Conservation (phyloP, 2,888 invertebrate genomes). For the Apotomis capreana region DNA sequence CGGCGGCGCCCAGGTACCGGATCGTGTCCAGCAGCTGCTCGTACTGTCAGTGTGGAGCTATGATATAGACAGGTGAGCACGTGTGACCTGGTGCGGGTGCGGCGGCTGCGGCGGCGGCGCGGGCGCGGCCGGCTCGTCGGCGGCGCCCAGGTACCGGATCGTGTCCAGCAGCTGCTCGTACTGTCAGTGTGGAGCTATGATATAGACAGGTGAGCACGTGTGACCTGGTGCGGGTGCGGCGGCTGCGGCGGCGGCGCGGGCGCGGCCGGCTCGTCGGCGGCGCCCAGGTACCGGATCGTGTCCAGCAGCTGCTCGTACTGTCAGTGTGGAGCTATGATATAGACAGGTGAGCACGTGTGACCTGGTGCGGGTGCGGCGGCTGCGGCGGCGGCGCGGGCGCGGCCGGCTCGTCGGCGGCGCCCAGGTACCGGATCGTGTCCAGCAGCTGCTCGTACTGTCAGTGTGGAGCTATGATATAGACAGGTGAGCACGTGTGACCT, state of each 20-base stretch:
- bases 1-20: constrained; percentile 57
- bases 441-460: constrained; percentile 94
- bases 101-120: constrained; percentile 45
- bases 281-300: constrained; percentile 77
- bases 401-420: constrained; percentile 50
- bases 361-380: constrained; percentile 42
- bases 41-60: constrained; percentile 84
- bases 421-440: constrained; percentile 83
- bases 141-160: constrained; percentile 61
- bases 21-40: constrained; percentile 93
- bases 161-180: constrained; percentile 95
- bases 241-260: constrained; percentile 46
- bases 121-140: constrained; percentile 49
- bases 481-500: constrained; percentile 7
- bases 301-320: constrained; percentile 94
- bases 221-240: constrained; percentile 38
- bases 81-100: constrained; percentile 32
- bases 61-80: no score
- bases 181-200: constrained; percentile 58
- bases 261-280: constrained; percentile 48
- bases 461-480: no score
- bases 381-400: constrained; percentile 42
- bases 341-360: no score
- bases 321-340: no score
- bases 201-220: not conserved